Evolutionary conservation across 35 echinoderm and acorn worm species (phyloP), one percentile per base, ranked within the genome.

Genomic region (Ophiothrix spiculata): DNA sequence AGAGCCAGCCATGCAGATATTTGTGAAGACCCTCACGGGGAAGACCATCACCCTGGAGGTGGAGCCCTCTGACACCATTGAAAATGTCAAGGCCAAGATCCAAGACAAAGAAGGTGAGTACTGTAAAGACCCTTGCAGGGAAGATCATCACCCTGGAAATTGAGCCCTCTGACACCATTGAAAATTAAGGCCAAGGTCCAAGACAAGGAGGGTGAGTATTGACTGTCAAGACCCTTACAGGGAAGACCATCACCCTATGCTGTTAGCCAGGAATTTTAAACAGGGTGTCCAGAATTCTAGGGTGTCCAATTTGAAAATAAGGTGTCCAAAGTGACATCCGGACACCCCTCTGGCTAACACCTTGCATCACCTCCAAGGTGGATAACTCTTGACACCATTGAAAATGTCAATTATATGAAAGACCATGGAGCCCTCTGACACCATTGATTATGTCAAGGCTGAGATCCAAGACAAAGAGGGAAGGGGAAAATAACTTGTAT

Each of bases 1-100:
- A 39, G 13, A 37, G 6, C 36, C 32, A 25, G 12, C 12, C 16
- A 97, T 97, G 94, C 94, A 97, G 94, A 97, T 97, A 49, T 97
- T 97, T 90, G 94, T 97, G 84, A 97, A 97, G 81, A 97, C 94
- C 78, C 85, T 97, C 12, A 97, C 94, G 75, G 94, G 94, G 21
- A 97, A 97, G 80, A 97, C 94, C 74, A 97, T 97, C 85, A 97
- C 94, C 77, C 82, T 97, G 45, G 94, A 97, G 91, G 90, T 93
- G 32, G 91, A 97, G 54, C 94, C 94, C 46, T 97, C 94, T 28
- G 94, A 97, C 63, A 90, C 91, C 75, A 97, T 97, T 36, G 94
- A 97, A 41, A 97, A 97, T 88, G 94, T 97, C 29, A 97, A 97
- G 81, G 88, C 94, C n/a, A 97, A 97, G 77, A 97, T 97, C 40